These are phyloP conservation scores for Holotrichia oblita DNA, from an alignment of 1,140 invertebrate species.

Conservation along the genomic window DNA sequence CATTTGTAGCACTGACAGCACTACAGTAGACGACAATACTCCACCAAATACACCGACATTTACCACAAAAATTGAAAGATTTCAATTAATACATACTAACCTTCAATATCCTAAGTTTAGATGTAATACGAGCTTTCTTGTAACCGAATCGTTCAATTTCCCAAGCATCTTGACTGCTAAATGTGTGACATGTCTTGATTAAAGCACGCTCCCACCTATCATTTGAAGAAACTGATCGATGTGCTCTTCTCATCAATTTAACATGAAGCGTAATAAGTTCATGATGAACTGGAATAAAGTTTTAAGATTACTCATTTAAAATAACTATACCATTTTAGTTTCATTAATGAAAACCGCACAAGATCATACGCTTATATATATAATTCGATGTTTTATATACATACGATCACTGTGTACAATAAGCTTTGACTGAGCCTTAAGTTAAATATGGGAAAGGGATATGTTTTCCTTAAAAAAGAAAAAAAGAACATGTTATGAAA, in stretches of 20 bases:
- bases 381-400: no score
- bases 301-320: no score
- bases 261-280: constrained; percentile 86
- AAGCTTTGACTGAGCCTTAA: no score
- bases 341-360: no score
- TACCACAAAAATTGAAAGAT: no score
- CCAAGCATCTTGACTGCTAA: constrained; percentile 92
- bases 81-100: constrained; percentile 55
- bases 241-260: constrained; percentile 86
- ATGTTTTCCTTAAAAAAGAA: constrained; percentile 6
- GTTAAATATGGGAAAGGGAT: no score
- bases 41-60: no score
- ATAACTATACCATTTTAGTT: no score
- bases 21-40: no score
- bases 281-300: constrained; percentile 75
- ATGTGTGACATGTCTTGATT: constrained; percentile 91
- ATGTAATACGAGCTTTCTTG: constrained; percentile 85
- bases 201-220: constrained; percentile 92
- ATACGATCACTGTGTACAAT: no score
- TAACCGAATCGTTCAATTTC: constrained; percentile 96
- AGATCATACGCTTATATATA: no score
- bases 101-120: constrained; percentile 91
- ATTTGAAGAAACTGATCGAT: constrained; percentile 78
- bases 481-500: neutral
- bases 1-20: no score